Conservation (phyloP, 2,888 invertebrate species). For the Spisula subtruncata region DNA sequence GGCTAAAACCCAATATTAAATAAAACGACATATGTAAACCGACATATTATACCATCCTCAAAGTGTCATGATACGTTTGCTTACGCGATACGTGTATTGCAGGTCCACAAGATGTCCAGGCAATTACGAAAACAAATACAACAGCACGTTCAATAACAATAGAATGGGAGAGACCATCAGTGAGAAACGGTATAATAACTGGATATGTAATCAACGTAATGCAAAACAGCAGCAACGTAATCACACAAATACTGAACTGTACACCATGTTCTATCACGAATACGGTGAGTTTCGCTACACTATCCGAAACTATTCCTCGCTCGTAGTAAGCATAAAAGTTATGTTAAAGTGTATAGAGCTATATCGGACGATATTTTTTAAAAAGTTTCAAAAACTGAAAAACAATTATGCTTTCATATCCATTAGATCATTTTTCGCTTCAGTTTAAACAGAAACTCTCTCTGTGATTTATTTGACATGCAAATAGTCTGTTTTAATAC, state of each 20-base stretch:
- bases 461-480: background rate
- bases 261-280: background rate
- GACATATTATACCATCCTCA: too few relatives aligned
- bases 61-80: too few relatives aligned
- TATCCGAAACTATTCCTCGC: too few relatives aligned
- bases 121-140: background rate
- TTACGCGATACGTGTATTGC: background rate
- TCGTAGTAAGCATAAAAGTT: background rate
- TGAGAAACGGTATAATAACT: background rate
- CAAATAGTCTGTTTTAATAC: too few relatives aligned
- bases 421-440: too few relatives aligned
- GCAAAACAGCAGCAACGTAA: background rate
- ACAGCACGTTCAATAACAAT: background rate
- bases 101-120: background rate
- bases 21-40: too few relatives aligned
- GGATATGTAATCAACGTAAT: background rate
- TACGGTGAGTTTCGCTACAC: background rate
- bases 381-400: too few relatives aligned
- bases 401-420: too few relatives aligned
- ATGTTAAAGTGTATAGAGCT: background rate
- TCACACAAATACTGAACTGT: background rate
- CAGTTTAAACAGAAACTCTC: too few relatives aligned
- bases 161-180: conserved; percentile 5
- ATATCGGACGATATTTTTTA: too few relatives aligned
- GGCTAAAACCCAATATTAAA: too few relatives aligned